Evolutionary conservation across 2,113 vertebrate genomes (phyloP).

Genomic region (Prolemur simus): DNA sequence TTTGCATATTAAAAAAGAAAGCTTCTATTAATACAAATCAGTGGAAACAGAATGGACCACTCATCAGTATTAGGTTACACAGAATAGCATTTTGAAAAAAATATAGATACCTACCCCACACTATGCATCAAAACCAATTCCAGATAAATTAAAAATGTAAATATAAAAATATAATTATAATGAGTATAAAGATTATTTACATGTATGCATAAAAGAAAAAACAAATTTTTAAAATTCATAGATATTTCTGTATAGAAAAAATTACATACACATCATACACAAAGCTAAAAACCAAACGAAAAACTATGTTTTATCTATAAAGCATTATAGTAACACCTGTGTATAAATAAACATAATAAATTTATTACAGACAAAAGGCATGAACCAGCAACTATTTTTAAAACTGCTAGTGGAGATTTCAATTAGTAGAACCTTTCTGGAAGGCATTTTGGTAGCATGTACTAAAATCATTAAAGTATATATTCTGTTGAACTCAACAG

Average conservation of each 20-base stretch:
- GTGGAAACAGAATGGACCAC: background rate
- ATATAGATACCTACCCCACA: background rate
- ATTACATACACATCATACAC: background rate
- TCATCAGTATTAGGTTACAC: background rate
- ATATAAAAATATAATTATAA: background rate
- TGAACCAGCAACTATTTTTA: background rate
- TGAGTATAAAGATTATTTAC: background rate
- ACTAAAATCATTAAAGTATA: background rate
- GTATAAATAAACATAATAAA: too few species aligned
- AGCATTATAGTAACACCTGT: background rate
- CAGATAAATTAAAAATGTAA: conserved; percentile 18
- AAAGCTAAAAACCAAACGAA: background rate
- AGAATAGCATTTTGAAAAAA: background rate
- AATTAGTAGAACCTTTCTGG: background rate
- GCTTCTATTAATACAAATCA: background rate
- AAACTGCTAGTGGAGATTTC: background rate
- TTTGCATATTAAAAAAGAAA: background rate
- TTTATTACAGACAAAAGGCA: background rate
- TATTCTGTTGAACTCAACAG: background rate
- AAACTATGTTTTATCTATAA: background rate
- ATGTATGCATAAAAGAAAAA: background rate
- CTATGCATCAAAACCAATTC: background rate
- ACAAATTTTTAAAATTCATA: background rate
- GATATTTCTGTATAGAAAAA: background rate
- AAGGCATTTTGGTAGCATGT: background rate